Percentiles rank a stretch among this genome's conserved stretches.
These are phyloP conservation scores for Trichopoda pennipes DNA, from an alignment of 2,888 invertebrate genomes.

Conservation along the genomic window DNA sequence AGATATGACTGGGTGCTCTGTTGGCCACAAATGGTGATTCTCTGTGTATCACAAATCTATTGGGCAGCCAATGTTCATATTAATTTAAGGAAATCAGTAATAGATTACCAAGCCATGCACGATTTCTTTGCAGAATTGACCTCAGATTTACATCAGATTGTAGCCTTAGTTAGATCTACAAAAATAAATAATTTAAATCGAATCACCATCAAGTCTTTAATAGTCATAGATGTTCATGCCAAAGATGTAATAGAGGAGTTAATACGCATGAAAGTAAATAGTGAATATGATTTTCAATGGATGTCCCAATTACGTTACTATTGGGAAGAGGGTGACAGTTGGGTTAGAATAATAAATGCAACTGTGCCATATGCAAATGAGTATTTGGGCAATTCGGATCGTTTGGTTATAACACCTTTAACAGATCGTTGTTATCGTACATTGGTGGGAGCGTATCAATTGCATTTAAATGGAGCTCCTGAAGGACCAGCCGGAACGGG, in stretches of 20 bases:
- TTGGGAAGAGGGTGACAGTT: slow-evolving; percentile 83
- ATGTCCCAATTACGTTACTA: slow-evolving; percentile 87
- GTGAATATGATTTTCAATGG: slow-evolving; percentile 87
- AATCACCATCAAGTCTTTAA: slow-evolving; percentile 86
- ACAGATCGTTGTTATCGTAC: slow-evolving; percentile 87
- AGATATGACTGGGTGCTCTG: slow-evolving; percentile 83
- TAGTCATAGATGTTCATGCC: slow-evolving; percentile 88
- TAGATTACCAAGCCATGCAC: slow-evolving; percentile 78
- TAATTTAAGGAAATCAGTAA: slow-evolving; percentile 81
- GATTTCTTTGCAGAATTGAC: slow-evolving; percentile 81
- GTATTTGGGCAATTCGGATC: slow-evolving; percentile 86
- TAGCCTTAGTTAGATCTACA: slow-evolving; percentile 83
- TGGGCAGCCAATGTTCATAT: slow-evolving; percentile 86
- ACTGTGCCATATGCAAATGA: slow-evolving; percentile 87
- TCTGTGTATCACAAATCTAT: slow-evolving; percentile 84
- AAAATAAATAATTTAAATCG: slow-evolving; percentile 83
- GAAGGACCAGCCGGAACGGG: slow-evolving; percentile 92
- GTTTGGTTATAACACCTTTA: slow-evolving; percentile 84
- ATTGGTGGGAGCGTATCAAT: slow-evolving; percentile 86
- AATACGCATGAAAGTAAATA: slow-evolving; percentile 81
- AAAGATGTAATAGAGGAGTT: slow-evolving; percentile 85
- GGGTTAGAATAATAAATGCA: slow-evolving; percentile 86
- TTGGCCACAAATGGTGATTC: slow-evolving; percentile 85
- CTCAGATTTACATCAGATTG: slow-evolving; percentile 83
- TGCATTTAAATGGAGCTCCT: slow-evolving; percentile 87